Conservation (phyloP, 1,140 invertebrate species). For the Trigoniulus corallinus region DNA sequence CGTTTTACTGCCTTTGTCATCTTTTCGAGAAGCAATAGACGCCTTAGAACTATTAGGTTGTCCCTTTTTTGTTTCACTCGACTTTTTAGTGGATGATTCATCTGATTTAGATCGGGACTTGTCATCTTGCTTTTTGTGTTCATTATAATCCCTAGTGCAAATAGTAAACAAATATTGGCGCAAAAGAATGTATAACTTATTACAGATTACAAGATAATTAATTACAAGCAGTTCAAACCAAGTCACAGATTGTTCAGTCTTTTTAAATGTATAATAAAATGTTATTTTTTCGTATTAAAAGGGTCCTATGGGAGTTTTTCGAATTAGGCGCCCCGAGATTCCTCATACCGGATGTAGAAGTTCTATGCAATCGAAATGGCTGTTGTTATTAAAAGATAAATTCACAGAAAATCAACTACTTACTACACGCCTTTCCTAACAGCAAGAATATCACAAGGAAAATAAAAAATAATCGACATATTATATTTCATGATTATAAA, state of each 20-base stretch:
- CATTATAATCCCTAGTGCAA: slow-evolving; percentile 58
- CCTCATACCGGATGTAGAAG: too few relatives aligned
- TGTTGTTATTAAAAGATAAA: too few relatives aligned
- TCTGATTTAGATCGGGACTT: slow-evolving; percentile 17
- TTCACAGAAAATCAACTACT: too few relatives aligned
- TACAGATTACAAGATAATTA: too few relatives aligned
- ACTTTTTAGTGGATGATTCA: too few relatives aligned
- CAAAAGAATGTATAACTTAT: too few relatives aligned
- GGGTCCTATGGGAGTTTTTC: not conserved
- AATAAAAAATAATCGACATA: too few relatives aligned
- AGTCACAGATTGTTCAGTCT: not conserved
- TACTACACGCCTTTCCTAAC: too few relatives aligned
- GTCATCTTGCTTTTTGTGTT: slow-evolving; percentile 44
- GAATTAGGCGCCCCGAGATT: not conserved
- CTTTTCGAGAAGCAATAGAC: not conserved
- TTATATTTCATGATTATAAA: too few relatives aligned
- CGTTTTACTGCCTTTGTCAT: not conserved
- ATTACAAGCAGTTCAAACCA: slow-evolving; percentile 3
- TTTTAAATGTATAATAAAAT: not conserved
- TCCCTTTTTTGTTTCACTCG: not conserved
- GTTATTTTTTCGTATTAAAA: not conserved
- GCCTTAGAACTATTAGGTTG: not conserved
- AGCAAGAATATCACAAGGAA: too few relatives aligned
- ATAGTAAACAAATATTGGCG: slow-evolving; percentile 4
- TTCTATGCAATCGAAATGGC: too few relatives aligned